Evolutionary conservation across 2,888 invertebrate genomes (phyloP).

Genomic region (Atrina japonica): DNA sequence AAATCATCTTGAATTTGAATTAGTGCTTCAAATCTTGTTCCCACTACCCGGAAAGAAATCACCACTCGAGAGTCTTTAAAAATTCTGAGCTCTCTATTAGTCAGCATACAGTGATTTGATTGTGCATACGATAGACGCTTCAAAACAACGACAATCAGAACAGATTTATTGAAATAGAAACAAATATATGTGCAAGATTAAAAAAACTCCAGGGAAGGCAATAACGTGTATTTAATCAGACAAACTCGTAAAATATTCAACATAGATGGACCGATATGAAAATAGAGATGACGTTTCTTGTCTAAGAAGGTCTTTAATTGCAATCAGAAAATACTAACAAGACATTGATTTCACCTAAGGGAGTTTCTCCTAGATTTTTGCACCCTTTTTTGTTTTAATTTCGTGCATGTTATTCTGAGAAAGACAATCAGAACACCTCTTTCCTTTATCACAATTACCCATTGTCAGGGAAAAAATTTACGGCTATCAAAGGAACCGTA

Average conservation of each 20-base stretch:
- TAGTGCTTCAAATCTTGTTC: too few species aligned
- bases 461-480: conserved; percentile 11
- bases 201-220: conserved; percentile 14
- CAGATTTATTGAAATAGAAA: conserved; percentile 5
- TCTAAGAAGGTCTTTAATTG: conserved; percentile 33
- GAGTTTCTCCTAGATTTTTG: conserved; percentile 26
- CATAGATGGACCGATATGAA: conserved; percentile 26
- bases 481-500: conserved; percentile 9
- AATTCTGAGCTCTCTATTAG: too few species aligned
- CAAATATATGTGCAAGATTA: conserved; percentile 14
- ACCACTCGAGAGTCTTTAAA: too few species aligned
- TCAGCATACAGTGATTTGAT: too few species aligned
- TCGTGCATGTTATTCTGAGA: conserved; percentile 14
- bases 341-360: conserved; percentile 24
- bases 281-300: conserved; percentile 30
- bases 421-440: conserved; percentile 8
- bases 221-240: conserved; percentile 30
- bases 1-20: too few species aligned
- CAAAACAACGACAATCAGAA: background rate
- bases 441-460: conserved; percentile 11
- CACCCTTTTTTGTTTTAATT: conserved; percentile 26
- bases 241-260: conserved; percentile 38
- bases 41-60: too few species aligned
- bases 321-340: conserved; percentile 27
- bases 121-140: background rate